A percentile compares a stretch with the other conserved stretches of the same genome.
Evolutionary conservation across 2,797 vertebrate species (phyloP).

Genomic region (Labroides dimidiatus): DNA sequence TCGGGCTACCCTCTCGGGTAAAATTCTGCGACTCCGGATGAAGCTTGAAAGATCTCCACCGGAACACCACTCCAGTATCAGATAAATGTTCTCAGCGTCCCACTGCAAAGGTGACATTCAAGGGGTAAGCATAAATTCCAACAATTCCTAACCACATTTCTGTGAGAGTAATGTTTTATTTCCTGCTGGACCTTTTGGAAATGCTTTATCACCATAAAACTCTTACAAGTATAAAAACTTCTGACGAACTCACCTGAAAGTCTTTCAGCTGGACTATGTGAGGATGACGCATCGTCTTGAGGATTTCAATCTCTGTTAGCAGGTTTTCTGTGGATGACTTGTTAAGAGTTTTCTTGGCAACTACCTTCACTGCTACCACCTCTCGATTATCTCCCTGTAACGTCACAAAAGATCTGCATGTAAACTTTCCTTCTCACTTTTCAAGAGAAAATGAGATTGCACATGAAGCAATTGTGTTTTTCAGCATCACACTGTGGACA

Average conservation of each 20-base stretch:
- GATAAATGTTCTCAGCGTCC: constrained; percentile 95
- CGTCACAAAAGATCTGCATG: neutral
- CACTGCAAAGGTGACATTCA: constrained; percentile 82
- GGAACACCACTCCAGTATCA: constrained; percentile 97
- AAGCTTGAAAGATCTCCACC: constrained; percentile 95
- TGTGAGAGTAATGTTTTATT: too few relatives aligned
- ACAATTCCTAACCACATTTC: too few relatives aligned
- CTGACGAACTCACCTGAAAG: constrained; percentile 86
- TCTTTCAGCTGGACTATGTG: constrained; percentile 97
- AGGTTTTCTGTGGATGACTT: constrained; percentile 94
- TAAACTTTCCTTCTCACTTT: too few relatives aligned
- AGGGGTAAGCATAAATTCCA: neutral
- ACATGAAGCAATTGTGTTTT: too few relatives aligned
- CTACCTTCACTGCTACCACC: constrained; percentile 96
- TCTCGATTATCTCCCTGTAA: constrained; percentile 90
- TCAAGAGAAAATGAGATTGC: too few relatives aligned
- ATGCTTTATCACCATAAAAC: neutral
- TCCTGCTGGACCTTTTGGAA: too few relatives aligned
- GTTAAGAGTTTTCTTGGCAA: constrained; percentile 94
- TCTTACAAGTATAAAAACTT: too few relatives aligned
- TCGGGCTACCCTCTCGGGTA: constrained; percentile 89
- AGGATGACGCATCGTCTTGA: constrained; percentile 92
- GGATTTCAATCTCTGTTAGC: constrained; percentile 95
- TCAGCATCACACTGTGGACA: too few relatives aligned
- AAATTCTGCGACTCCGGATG: constrained; percentile 90